These are phyloP conservation scores for Masnerella sp. DNA, from an alignment of 2,888 invertebrate genomes.

Conservation along the genomic window DNA sequence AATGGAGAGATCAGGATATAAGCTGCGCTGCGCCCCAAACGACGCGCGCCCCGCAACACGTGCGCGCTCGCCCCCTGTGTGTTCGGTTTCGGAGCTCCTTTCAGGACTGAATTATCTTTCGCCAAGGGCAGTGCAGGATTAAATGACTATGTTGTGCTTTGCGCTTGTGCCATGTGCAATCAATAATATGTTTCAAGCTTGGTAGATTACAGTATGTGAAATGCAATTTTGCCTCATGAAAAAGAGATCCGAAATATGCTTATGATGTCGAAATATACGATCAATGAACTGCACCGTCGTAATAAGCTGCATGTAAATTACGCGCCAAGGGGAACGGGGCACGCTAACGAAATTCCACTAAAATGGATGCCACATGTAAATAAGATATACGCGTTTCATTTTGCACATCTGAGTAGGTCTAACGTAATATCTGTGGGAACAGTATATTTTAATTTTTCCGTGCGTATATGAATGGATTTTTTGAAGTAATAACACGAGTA, in stretches of 20 bases:
- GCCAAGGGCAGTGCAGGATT: slow-evolving; percentile 59
- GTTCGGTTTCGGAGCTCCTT: slow-evolving; percentile 57
- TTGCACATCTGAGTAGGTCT: too few relatives aligned
- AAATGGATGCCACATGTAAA: too few relatives aligned
- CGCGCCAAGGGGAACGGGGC: neutral
- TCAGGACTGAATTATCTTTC: slow-evolving; percentile 58
- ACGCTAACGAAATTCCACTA: neutral
- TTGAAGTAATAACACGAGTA: too few relatives aligned
- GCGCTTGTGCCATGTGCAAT: slow-evolving; percentile 58
- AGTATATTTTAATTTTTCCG: too few relatives aligned
- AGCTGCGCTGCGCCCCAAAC: slow-evolving; percentile 55
- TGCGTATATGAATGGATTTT: too few relatives aligned
- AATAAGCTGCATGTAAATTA: slow-evolving; percentile 40
- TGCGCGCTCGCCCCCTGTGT: slow-evolving; percentile 46
- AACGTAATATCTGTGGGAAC: too few relatives aligned
- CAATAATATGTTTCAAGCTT: slow-evolving; percentile 56
- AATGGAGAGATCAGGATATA: slow-evolving; percentile 72
- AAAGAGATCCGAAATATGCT: slow-evolving; percentile 54
- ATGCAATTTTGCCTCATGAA: slow-evolving; percentile 53
- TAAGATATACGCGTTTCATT: too few relatives aligned
- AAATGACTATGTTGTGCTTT: slow-evolving; percentile 59
- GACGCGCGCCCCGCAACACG: slow-evolving; percentile 55
- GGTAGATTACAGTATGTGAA: slow-evolving; percentile 56
- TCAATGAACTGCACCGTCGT: slow-evolving; percentile 37
- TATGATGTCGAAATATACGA: slow-evolving; percentile 40